phyloP scores from a whole-genome alignment of 2,888 invertebrate species.

The Rhaphigaster nebulosa region DNA sequence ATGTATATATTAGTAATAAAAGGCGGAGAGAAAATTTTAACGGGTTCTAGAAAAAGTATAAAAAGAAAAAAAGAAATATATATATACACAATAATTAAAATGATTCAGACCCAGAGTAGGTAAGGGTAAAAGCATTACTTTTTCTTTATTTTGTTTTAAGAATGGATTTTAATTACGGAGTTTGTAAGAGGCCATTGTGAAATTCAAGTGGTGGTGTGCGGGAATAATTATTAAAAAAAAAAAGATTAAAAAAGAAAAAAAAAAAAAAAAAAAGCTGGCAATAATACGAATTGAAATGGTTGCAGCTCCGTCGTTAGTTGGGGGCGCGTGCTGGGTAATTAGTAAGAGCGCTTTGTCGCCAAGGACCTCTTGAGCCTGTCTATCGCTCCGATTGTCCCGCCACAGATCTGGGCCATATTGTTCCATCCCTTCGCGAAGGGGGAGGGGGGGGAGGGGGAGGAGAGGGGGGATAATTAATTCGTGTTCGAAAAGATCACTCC shows the following conservation, averaged over 20 bases:
- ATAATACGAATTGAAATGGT: conserved; percentile 30
- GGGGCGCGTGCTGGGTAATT: conserved; percentile 1
- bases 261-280: neutral
- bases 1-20: neutral
- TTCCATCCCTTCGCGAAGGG: neutral
- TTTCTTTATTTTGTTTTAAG: conserved; percentile 51
- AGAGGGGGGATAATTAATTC: neutral
- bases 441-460: neutral
- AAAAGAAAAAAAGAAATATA: neutral
- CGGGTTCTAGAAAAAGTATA: neutral
- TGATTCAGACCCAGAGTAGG: conserved; percentile 6
- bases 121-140: conserved; percentile 20
- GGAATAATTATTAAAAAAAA: conserved; percentile 37
- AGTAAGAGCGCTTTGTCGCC: neutral
- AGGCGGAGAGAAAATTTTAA: neutral
- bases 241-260: neutral
- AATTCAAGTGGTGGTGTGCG: conserved; percentile 51
- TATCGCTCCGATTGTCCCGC: conserved; percentile 1
- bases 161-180: conserved; percentile 55
- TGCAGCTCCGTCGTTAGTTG: neutral
- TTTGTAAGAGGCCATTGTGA: conserved; percentile 52
- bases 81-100: neutral
- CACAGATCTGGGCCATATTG: neutral
- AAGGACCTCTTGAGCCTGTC: neutral
- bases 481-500: neutral